Evolutionary conservation across 2,113 vertebrate species (phyloP).

Genomic region (Triplophysa dalaica): DNA sequence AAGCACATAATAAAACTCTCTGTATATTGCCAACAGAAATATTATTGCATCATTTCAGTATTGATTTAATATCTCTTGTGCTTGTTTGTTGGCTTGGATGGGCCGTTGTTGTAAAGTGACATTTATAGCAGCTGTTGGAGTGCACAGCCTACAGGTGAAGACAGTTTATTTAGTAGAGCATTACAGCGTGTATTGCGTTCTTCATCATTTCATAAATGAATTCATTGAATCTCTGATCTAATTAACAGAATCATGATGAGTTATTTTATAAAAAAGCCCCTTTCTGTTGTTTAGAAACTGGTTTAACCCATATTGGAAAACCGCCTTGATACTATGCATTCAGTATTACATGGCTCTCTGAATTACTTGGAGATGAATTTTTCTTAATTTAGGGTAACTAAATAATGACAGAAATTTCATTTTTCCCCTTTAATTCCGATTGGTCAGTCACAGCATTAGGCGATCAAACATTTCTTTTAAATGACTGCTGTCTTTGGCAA

Average conservation of each 20-base stretch:
- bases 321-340: background rate
- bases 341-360: background rate
- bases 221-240: background rate
- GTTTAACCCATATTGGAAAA: background rate
- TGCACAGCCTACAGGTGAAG: background rate
- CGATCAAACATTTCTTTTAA: no score
- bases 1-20: background rate
- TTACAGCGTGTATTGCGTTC: background rate
- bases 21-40: background rate
- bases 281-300: background rate
- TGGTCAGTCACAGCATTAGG: no score
- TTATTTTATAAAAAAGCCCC: background rate
- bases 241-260: constrained; percentile 2
- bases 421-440: no score
- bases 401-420: no score
- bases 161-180: background rate
- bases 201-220: background rate
- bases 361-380: no score
- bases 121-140: background rate
- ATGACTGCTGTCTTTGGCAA: no score
- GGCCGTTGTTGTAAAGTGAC: background rate
- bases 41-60: background rate
- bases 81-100: background rate
- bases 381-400: no score
- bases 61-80: background rate